Conservation (phyloP, 2,113 vertebrate genomes). For the Mus musculus region DNA sequence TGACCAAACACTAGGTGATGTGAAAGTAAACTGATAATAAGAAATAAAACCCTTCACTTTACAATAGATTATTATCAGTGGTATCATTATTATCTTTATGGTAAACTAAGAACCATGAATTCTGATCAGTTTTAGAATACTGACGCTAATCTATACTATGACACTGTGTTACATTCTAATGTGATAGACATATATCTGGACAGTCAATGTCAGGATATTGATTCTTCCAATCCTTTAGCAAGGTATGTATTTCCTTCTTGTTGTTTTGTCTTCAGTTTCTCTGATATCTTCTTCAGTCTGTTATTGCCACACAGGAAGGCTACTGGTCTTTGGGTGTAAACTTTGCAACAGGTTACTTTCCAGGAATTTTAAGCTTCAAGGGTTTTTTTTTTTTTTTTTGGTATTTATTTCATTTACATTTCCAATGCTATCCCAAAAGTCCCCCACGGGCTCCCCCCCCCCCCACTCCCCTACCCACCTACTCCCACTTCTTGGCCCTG, state of each 20-base stretch:
- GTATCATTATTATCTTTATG: neutral
- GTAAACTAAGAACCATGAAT: neutral
- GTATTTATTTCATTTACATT: too few species aligned
- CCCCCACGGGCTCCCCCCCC: too few species aligned
- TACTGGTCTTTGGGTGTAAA: neutral
- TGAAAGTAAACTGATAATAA: neutral
- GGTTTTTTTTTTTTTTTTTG: too few species aligned
- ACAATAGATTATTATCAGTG: neutral
- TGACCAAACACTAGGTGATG: neutral
- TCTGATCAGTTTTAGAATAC: neutral
- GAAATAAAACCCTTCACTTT: neutral
- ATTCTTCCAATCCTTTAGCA: neutral
- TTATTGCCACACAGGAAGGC: neutral
- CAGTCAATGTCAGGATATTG: neutral
- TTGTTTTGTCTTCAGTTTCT: neutral
- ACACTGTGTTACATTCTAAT: neutral
- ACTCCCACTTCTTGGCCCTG: too few species aligned
- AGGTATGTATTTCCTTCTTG: neutral
- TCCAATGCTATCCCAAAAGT: too few species aligned
- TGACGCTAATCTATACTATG: neutral
- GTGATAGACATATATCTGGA: neutral
- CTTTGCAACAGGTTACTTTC: neutral
- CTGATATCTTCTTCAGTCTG: neutral
- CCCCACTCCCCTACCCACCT: too few species aligned
- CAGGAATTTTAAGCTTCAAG: neutral